These are phyloP conservation scores for Eutolmus rufibarbis DNA, from an alignment of 2,888 invertebrate genomes.

Conservation along the genomic window DNA sequence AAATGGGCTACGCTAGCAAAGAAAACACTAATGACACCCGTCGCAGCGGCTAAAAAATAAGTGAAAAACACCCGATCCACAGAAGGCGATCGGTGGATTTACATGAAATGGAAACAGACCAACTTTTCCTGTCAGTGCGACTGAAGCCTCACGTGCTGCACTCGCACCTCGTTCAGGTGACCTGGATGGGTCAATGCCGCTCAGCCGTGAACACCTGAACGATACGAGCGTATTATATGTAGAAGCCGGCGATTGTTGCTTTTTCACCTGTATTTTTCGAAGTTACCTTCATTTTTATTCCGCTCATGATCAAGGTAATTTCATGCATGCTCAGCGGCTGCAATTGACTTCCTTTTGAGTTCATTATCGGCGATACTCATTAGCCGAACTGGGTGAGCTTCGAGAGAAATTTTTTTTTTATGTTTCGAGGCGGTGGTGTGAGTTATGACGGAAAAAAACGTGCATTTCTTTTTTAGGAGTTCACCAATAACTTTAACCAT, in stretches of 20 bases:
- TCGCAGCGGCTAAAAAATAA: neutral
- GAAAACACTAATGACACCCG: neutral
- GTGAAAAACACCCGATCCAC: neutral
- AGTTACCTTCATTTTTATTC: conserved; percentile 21
- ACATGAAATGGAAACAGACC: conserved; percentile 17
- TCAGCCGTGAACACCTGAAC: neutral
- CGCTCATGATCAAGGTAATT: conserved; percentile 18
- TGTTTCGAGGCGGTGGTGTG: neutral
- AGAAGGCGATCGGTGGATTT: neutral
- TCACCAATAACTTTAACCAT: neutral
- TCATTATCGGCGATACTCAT: neutral
- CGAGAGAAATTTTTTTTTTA: neutral
- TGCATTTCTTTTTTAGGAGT: neutral
- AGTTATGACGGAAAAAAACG: neutral
- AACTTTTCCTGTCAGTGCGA: conserved; percentile 26
- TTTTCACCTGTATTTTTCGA: neutral
- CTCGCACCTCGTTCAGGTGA: neutral
- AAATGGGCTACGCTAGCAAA: neutral
- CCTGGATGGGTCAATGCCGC: conserved; percentile 32
- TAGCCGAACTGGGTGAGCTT: neutral
- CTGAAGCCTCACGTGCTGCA: conserved; percentile 6
- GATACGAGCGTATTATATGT: no score
- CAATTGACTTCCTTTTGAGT: conserved; percentile 16
- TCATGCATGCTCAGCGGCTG: neutral
- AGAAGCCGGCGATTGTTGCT: neutral